Percentiles rank a stretch among this genome's conserved stretches.
Conservation (phyloP, 2,797 vertebrate species). For the Psittacula derbiana region DNA sequence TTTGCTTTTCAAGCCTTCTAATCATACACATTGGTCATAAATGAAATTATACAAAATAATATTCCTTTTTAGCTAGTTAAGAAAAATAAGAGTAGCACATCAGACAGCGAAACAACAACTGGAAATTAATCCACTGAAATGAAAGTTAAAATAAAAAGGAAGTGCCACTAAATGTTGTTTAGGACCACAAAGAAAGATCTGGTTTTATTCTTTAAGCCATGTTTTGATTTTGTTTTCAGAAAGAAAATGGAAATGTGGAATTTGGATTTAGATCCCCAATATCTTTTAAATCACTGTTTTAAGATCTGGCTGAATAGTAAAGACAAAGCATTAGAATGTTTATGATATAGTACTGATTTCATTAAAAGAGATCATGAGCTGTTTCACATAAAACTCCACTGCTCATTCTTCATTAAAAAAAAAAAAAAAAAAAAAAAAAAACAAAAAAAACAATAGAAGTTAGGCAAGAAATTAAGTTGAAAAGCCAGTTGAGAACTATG, state of each 20-base stretch:
- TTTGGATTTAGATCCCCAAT: background rate
- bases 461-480: background rate
- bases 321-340: background rate
- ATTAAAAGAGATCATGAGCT: background rate
- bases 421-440: background rate
- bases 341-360: background rate
- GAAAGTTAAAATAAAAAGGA: background rate
- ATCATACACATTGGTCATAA: background rate
- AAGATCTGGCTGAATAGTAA: background rate
- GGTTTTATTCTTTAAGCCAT: background rate
- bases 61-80: background rate
- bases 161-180: background rate
- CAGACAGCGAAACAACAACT: background rate
- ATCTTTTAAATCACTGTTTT: background rate
- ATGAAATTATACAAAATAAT: background rate
- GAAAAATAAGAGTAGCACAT: background rate
- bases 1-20: background rate
- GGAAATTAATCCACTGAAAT: background rate
- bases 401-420: background rate
- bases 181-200: background rate
- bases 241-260: background rate
- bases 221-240: background rate
- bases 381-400: background rate
- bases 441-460: background rate
- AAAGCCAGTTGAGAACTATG: background rate